A percentile compares a stretch with the other conserved stretches of the same genome.
Evolutionary conservation across 2,888 invertebrate species (phyloP).

Genomic region (Adelphocoris suturalis): DNA sequence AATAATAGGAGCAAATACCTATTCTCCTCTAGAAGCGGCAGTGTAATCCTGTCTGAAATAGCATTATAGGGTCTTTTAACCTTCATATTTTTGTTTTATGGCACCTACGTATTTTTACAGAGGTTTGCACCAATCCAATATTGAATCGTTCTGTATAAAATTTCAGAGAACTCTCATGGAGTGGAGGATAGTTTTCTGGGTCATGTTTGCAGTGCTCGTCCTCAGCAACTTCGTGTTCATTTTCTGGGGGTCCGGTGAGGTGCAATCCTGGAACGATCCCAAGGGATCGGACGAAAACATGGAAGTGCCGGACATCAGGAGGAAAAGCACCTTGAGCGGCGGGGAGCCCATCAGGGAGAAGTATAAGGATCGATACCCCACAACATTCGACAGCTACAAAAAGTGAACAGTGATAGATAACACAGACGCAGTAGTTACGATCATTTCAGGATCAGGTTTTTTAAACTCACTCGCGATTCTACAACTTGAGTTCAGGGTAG

Average conservation of each 20-base stretch:
- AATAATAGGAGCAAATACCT: too few species aligned
- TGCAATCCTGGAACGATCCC: conserved; percentile 87
- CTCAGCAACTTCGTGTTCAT: conserved; percentile 85
- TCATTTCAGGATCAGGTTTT: too few species aligned
- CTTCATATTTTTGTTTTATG: too few species aligned
- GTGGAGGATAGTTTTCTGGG: conserved; percentile 91
- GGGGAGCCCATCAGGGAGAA: conserved; percentile 69
- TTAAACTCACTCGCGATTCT: too few species aligned
- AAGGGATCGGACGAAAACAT: not conserved
- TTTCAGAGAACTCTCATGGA: conserved; percentile 80
- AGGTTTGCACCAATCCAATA: too few species aligned
- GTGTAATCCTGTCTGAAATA: too few species aligned
- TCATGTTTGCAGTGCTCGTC: conserved; percentile 85
- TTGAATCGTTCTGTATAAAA: too few species aligned
- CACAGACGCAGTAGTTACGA: too few species aligned
- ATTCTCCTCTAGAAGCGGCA: too few species aligned
- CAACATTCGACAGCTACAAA: not conserved
- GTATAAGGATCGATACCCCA: conserved; percentile 61
- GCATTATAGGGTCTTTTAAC: too few species aligned
- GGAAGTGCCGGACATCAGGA: conserved; percentile 37
- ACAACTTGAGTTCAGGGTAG: too few species aligned
- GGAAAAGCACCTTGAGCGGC: conserved; percentile 64
- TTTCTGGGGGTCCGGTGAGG: conserved; percentile 86
- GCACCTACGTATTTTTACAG: too few species aligned
- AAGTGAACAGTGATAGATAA: conserved; percentile 5